These are phyloP conservation scores for Tragelaphus strepsiceros DNA, from an alignment of 2,113 vertebrate genomes.

Conservation along the genomic window DNA sequence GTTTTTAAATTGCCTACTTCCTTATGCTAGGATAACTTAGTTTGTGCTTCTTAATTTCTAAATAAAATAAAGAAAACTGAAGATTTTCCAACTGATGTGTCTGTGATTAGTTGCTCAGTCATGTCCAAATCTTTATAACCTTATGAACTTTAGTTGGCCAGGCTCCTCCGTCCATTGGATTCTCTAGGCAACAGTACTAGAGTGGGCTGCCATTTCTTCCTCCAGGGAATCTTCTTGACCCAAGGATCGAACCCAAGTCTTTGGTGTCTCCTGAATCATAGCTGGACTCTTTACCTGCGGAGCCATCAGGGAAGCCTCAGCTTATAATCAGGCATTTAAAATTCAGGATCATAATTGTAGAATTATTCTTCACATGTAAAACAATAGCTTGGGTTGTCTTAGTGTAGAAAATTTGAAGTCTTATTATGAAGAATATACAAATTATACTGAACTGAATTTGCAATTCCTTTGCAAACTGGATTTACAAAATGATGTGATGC, in stretches of 20 bases:
- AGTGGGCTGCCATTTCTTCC: not conserved
- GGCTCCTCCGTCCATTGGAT: not conserved
- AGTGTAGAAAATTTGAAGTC: not conserved
- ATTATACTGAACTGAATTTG: not conserved
- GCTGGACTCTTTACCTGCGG: not conserved
- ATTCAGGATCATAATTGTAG: not conserved
- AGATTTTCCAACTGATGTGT: not conserved
- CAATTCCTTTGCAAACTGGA: not conserved
- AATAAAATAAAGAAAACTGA: not conserved
- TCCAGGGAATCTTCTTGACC: not conserved
- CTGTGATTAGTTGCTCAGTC: not conserved
- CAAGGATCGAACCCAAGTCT: not conserved
- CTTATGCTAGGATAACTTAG: not conserved
- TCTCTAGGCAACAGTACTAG: not conserved
- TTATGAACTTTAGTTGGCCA: not conserved
- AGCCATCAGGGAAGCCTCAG: not conserved
- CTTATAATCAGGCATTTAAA: not conserved
- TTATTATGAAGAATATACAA: not conserved
- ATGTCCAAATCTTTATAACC: not conserved
- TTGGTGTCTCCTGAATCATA: not conserved
- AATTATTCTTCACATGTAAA: not conserved
- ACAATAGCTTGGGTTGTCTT: not conserved
- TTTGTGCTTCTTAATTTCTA: not conserved
- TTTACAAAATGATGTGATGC: not conserved
- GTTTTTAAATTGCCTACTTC: not conserved